These are phyloP conservation scores for Ophraella communa DNA, from an alignment of 2,888 invertebrate genomes.

Conservation along the genomic window DNA sequence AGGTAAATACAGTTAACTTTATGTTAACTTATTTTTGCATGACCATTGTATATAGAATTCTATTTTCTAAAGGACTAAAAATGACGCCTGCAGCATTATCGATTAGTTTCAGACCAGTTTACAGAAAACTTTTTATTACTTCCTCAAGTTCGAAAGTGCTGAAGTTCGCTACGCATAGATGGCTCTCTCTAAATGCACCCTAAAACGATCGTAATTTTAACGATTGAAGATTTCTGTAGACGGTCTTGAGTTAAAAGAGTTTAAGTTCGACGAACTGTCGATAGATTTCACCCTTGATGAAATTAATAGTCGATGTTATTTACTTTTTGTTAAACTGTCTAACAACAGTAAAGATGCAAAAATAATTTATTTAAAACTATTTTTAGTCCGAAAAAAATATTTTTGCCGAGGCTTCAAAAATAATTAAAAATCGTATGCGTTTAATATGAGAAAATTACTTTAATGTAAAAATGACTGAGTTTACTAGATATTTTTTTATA, in stretches of 20 bases:
- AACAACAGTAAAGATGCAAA: no score
- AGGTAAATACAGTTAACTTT: no score
- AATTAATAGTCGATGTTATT: background rate
- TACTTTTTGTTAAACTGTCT: no score
- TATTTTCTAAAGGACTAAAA: background rate
- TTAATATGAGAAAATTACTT: no score
- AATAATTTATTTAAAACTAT: no score
- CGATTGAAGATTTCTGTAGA: constrained; percentile 2
- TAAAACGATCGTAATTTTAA: background rate
- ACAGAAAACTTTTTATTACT: constrained; percentile 9
- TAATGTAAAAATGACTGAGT: no score
- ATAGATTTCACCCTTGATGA: constrained; percentile 5
- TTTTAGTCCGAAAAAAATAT: no score
- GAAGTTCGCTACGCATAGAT: background rate
- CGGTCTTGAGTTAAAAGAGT: background rate
- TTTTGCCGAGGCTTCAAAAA: no score
- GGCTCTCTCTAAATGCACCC: constrained; percentile 1
- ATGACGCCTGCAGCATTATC: background rate
- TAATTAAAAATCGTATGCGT: no score
- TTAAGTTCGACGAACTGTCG: background rate
- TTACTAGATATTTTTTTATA: no score
- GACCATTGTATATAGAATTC: background rate
- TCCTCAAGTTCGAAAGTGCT: background rate
- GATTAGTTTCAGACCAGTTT: background rate
- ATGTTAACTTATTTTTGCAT: no score